A percentile compares a stretch with the other conserved stretches of the same genome.
Conservation (phyloP, 2,113 vertebrate genomes). For the Scortum barcoo region DNA sequence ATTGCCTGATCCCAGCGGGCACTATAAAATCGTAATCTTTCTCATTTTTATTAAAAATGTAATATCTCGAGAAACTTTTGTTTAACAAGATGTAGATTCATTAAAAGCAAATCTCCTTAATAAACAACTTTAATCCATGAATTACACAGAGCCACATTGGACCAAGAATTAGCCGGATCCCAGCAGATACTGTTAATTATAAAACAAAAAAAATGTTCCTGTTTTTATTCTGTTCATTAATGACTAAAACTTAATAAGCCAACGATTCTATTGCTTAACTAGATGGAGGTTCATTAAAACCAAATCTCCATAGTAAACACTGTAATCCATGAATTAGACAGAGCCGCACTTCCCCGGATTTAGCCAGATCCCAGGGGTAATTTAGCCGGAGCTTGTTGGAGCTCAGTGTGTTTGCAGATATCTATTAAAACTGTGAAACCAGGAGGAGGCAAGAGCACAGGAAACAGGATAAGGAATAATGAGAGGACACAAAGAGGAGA, state of each 20-base stretch:
- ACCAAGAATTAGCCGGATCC: constrained; percentile 59
- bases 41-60: constrained; percentile 4
- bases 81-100: constrained; percentile 28
- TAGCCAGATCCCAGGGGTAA: constrained; percentile 59
- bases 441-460: background rate
- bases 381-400: constrained; percentile 55
- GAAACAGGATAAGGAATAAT: background rate
- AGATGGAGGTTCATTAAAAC: constrained; percentile 65
- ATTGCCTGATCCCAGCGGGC: constrained; percentile 15
- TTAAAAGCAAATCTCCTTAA: constrained; percentile 36
- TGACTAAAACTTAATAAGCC: constrained; percentile 48
- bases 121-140: constrained; percentile 45
- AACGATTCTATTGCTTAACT: constrained; percentile 41
- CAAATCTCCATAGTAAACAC: constrained; percentile 70
- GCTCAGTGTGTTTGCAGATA: constrained; percentile 61
- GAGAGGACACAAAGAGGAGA: background rate
- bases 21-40: background rate
- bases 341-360: constrained; percentile 53
- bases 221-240: constrained; percentile 56
- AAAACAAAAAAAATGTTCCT: constrained; percentile 5
- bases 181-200: constrained; percentile 48
- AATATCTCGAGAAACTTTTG: constrained; percentile 24
- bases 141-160: constrained; percentile 37
- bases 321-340: constrained; percentile 69
- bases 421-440: constrained; percentile 43